Evolutionary conservation across 2,113 vertebrate species (phyloP).

Genomic region (Planiliza haematocheilus): DNA sequence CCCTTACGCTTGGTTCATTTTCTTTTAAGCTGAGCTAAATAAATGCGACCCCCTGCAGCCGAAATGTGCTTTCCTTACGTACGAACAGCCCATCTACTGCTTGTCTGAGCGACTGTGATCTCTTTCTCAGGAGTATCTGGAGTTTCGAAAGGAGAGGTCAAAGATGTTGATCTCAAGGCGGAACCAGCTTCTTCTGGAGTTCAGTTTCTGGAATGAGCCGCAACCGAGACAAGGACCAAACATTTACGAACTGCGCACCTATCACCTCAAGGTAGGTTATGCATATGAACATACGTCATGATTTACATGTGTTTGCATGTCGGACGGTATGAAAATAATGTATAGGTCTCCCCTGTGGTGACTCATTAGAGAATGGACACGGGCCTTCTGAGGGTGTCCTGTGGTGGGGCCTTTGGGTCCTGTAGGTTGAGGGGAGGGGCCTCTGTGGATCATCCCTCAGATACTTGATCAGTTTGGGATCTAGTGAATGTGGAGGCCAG

Average conservation of each 20-base stretch:
- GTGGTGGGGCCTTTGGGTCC: too few relatives aligned
- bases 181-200: slow-evolving; percentile 95
- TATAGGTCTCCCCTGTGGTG: too few relatives aligned
- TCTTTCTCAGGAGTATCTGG: slow-evolving; percentile 87
- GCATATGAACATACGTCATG: not conserved
- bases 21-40: not conserved
- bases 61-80: too few relatives aligned
- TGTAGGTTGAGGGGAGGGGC: too few relatives aligned
- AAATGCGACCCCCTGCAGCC: not conserved
- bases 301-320: too few relatives aligned
- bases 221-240: slow-evolving; percentile 89
- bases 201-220: slow-evolving; percentile 99
- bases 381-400: too few relatives aligned
- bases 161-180: slow-evolving; percentile 91
- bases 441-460: too few relatives aligned
- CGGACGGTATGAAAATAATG: too few relatives aligned
- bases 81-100: not conserved
- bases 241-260: slow-evolving; percentile 94
- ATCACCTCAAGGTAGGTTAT: slow-evolving; percentile 88
- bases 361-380: too few relatives aligned
- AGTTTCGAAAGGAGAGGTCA: slow-evolving; percentile 91
- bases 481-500: too few relatives aligned
- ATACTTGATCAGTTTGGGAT: too few relatives aligned
- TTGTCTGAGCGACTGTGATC: not conserved
- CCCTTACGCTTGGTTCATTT: too few relatives aligned